Percentiles rank a stretch among this genome's conserved stretches.
phyloP scores from a whole-genome alignment of 37 sponge, comb jelly and placozoan species.

The Diacarnus erythraeanus region DNA sequence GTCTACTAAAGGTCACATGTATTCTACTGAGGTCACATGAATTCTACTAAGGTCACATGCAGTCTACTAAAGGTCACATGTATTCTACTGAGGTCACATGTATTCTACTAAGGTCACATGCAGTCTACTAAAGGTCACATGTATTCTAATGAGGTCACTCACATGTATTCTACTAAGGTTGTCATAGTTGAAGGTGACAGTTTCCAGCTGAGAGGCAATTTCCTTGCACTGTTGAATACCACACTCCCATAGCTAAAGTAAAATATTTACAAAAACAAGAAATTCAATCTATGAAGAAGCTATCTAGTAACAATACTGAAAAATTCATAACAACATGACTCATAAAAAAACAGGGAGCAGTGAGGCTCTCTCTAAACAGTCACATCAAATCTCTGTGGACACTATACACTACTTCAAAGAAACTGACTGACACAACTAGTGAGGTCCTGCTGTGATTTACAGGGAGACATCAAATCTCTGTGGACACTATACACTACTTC shows the following conservation, averaged over 20 bases:
- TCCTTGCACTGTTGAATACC: conserved; percentile 81
- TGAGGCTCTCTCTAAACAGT: too few species aligned
- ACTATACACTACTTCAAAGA: too few species aligned
- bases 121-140: conserved; percentile 32
- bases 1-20: not conserved
- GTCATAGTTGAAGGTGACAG: conserved; percentile 56
- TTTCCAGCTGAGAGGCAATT: conserved; percentile 60
- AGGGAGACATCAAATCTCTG: too few species aligned
- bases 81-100: not conserved
- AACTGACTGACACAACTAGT: too few species aligned
- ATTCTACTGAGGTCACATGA: too few species aligned
- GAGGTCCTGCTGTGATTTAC: too few species aligned
- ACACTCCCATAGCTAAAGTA: conserved; percentile 79
- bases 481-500: too few species aligned
- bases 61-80: not conserved
- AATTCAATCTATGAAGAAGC: not conserved
- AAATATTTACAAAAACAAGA: conserved; percentile 1
- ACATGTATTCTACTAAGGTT: conserved; percentile 72
- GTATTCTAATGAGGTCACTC: conserved; percentile 48
- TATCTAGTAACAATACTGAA: not conserved
- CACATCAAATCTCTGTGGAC: too few species aligned
- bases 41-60: not conserved
- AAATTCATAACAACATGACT: not conserved
- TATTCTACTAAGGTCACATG: not conserved
- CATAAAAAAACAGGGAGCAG: too few species aligned